Percentiles rank a stretch among this genome's conserved stretches.
phyloP scores from a whole-genome alignment of 2,113 vertebrate species.

The Pygoscelis antarcticus region DNA sequence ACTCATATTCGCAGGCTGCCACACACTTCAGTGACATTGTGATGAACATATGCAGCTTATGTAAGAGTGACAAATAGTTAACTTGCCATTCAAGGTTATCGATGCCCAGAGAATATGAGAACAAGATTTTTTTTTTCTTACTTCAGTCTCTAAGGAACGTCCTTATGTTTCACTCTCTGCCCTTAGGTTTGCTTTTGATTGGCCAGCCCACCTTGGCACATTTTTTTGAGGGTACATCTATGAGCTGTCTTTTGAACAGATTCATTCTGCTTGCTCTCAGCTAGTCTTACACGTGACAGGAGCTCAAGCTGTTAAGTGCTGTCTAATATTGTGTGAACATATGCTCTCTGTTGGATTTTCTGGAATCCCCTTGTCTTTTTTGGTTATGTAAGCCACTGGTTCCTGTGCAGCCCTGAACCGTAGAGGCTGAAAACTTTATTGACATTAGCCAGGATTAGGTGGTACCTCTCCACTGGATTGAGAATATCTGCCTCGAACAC shows the following conservation, averaged over 20 bases:
- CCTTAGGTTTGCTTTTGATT: background rate
- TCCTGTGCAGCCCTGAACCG: background rate
- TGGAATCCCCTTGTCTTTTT: background rate
- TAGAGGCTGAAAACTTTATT: background rate
- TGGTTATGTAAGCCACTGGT: background rate
- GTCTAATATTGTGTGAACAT: background rate
- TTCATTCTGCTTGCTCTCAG: background rate
- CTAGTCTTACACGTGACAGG: background rate
- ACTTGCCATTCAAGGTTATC: background rate
- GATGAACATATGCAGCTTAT: background rate
- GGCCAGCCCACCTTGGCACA: background rate
- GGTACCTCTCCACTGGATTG: background rate
- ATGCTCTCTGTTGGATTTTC: background rate
- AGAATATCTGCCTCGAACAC: background rate
- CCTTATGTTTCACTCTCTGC: background rate
- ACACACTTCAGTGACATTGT: background rate
- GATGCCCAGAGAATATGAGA: background rate
- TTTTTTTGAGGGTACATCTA: background rate
- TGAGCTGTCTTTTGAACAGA: background rate
- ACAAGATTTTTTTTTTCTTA: background rate
- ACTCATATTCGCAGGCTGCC: background rate
- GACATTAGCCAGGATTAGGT: background rate
- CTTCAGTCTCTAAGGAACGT: background rate
- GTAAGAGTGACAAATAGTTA: background rate
- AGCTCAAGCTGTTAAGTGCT: conserved; percentile 32